These are phyloP conservation scores for Poeciliopsis retropinna DNA, from an alignment of 2,113 vertebrate genomes.

Conservation along the genomic window DNA sequence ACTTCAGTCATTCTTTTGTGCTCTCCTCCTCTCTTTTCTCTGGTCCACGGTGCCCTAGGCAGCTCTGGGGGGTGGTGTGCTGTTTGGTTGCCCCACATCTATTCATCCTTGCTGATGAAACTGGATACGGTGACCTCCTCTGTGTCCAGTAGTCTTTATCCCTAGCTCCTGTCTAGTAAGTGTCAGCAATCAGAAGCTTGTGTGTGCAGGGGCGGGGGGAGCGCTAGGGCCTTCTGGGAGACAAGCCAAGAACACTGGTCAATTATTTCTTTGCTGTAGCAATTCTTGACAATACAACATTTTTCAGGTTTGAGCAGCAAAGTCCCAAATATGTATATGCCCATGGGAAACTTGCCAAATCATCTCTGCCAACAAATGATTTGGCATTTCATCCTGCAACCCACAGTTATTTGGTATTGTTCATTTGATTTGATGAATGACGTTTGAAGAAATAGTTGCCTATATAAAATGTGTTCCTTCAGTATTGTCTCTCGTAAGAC, in stretches of 20 bases:
- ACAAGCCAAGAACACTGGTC: constrained; percentile 2
- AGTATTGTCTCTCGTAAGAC: not conserved
- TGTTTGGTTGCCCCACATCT: constrained; percentile 62
- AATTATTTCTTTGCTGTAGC: not conserved
- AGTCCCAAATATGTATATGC: not conserved
- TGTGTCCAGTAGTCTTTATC: constrained; percentile 64
- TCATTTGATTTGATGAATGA: no score
- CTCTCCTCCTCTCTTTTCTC: constrained; percentile 52
- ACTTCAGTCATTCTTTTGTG: constrained; percentile 68
- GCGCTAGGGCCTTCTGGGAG: constrained; percentile 37
- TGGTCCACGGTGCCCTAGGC: constrained; percentile 62
- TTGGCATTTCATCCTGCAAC: not conserved
- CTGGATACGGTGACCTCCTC: constrained; percentile 70
- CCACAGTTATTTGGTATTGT: no score
- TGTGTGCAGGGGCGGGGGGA: constrained; percentile 19
- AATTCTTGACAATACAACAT: not conserved
- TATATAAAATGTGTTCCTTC: not conserved
- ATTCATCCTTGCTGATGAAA: constrained; percentile 68
- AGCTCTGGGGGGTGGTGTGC: constrained; percentile 57
- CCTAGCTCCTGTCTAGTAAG: constrained; percentile 66
- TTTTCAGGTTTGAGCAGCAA: not conserved
- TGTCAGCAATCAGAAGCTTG: constrained; percentile 61
- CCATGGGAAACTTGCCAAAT: not conserved
- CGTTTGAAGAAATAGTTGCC: not conserved
- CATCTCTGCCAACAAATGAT: not conserved